Base-by-base conservation (phyloP, 2,888 invertebrate species). In the Tenthredo notha region DNA sequence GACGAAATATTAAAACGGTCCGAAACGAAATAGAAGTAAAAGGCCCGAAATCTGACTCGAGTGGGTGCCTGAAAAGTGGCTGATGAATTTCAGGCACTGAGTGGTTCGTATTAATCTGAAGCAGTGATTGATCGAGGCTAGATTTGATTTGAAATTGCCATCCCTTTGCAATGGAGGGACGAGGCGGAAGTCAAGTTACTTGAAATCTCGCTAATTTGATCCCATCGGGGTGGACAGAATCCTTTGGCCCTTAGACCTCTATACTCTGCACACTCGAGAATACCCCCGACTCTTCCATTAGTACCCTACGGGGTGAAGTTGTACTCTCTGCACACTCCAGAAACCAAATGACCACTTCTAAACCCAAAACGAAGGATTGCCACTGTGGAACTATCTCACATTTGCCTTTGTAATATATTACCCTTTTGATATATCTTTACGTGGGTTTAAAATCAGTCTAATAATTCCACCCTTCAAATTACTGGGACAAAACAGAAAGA, bases 191-290 rank as follows among this genome's bases (percentile, higher is more conserved):
- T 83, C 83, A 47, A 83, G 83, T 47, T 29, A 70, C 83, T 83
- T 83, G 83, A 83, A 83, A 83, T 83, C 83, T 61, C 70, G 67
- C 83, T 83, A 83, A 83, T 83, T 83, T 83, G 67, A 83, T 83
- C 83, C 70, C 83, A 50, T 83, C 67, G 29, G 77, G 80, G 80
- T 80, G 80, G 67, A 25, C 83, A 29, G 61, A 70, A 83, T 67
- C 83, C 70, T 83, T 83, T 70, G 83, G 83, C 83, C 67, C 67
- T 83, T 47, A 47, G 67, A 67, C 83, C 83, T 67, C 83, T 83
- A 47, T 83, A 54, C 67, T 47, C 83, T 29, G 67, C 67, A 70
- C 67, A 83, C 83, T 83, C 70, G 33, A 43, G 83, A 70, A 67
- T 37, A 43, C 67, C 47, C 15, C 67, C 47, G 83, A 37, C 83